Conservation (phyloP, 2,888 invertebrate species). For the Dryococelus australis region DNA sequence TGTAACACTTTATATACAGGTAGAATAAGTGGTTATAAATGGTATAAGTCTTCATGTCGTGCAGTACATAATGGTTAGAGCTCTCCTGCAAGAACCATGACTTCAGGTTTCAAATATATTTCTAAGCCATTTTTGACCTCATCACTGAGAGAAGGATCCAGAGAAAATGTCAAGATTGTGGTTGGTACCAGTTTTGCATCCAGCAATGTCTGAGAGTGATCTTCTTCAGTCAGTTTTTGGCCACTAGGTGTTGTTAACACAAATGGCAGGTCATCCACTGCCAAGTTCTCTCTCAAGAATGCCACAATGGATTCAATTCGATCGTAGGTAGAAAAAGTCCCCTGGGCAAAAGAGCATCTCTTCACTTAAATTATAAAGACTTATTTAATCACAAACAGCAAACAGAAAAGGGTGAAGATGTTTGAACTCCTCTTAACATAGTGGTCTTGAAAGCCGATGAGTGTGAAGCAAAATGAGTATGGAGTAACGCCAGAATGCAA, state of each 20-base stretch:
- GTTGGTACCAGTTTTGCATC: slow-evolving; percentile 86
- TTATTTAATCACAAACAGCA: not conserved
- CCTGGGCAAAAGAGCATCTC: slow-evolving; percentile 62
- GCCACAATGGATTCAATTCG: slow-evolving; percentile 75
- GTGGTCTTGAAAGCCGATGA: too few relatives aligned
- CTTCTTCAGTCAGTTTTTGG: slow-evolving; percentile 67
- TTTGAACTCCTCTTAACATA: too few relatives aligned
- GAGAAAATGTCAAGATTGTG: slow-evolving; percentile 75
- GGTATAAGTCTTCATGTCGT: too few relatives aligned
- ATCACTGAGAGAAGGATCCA: slow-evolving; percentile 65
- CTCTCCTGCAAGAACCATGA: slow-evolving; percentile 66
- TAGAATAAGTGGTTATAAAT: not conserved
- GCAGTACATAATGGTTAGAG: not conserved
- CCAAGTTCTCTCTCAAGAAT: slow-evolving; percentile 81
- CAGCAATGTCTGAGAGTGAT: slow-evolving; percentile 76
- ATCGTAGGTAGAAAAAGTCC: slow-evolving; percentile 88
- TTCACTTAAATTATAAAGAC: not conserved
- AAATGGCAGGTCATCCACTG: slow-evolving; percentile 74
- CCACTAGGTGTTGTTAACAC: slow-evolving; percentile 73
- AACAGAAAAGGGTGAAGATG: too few relatives aligned
- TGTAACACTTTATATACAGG: not conserved
- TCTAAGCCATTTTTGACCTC: slow-evolving; percentile 61
- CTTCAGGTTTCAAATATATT: slow-evolving; percentile 76
- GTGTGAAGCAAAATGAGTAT: too few relatives aligned
- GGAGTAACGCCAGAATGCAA: too few relatives aligned